Base-by-base conservation (phyloP, 2,888 invertebrate genomes). In the Celastrina argiolus region DNA sequence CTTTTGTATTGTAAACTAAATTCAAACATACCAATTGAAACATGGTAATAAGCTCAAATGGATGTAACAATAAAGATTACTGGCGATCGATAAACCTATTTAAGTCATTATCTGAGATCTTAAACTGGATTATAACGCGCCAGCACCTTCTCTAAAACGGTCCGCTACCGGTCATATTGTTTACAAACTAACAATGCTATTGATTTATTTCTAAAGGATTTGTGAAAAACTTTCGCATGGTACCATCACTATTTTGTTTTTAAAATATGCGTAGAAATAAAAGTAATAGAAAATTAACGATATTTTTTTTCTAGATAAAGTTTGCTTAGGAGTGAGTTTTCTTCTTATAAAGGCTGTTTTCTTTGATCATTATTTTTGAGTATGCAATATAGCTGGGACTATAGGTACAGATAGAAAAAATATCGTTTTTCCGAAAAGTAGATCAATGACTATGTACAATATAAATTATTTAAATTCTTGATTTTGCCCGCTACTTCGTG, bases 101-200 rank as follows among this genome's bases (percentile, higher is more conserved):
- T 77, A 70, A 79, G 78, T 76, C 77, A 78, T 81, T 82, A 86
- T 88, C 87, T 75, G 31, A 70, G 75, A 71, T 87, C 85, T 78
- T 73, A 39, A 61, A 61, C 61, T 26, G 61, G 39, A 61, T 61
- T 61, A 61, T 61, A 61, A 61, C 61, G 34, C 59, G 61, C 61
- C 36, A 36, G 59, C 61, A 61, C 34, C 61, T 61, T 18, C 61
- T 22, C 12, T 26, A 12, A 12, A 51, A 51, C 51, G 16, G 18
- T 22, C 1, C 12, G 51, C 51, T 51, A 51, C 51, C 22, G 51
- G 51, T 12, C 36, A 36, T 26, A 51, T 51, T 51, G 51, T 51
- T 51, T 51, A 51, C 22, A 51, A 51, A 51, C 51, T 22, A 51
- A 51, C 51, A 51, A 51, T 51, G 22, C 12, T 51, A 22, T 51